These are phyloP conservation scores for Pyrrhia umbra DNA, from an alignment of 2,888 invertebrate species.

Conservation along the genomic window DNA sequence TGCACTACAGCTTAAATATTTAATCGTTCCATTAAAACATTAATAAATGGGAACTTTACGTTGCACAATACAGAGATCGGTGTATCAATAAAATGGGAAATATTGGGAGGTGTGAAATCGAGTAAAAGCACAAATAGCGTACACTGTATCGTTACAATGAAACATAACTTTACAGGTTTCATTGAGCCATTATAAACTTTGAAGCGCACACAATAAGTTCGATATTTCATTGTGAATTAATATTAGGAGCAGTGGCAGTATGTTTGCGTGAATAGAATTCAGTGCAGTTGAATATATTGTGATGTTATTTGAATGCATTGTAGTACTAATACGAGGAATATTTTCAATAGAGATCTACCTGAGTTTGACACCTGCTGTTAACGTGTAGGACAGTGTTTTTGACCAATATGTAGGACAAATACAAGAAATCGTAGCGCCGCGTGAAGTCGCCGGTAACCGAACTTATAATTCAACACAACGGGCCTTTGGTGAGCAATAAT, in stretches of 20 bases:
- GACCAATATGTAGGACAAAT: slow-evolving; percentile 66
- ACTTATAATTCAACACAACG: slow-evolving; percentile 49
- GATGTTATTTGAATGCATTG: slow-evolving; percentile 73
- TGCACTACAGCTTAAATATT: slow-evolving; percentile 49
- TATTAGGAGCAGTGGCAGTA: slow-evolving; percentile 27
- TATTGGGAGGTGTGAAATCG: slow-evolving; percentile 75
- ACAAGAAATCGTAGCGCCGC: slow-evolving; percentile 83
- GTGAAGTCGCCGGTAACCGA: slow-evolving; percentile 73
- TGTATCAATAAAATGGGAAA: slow-evolving; percentile 53
- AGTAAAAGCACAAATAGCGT: slow-evolving; percentile 69
- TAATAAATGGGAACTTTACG: slow-evolving; percentile 52
- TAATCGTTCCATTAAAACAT: slow-evolving; percentile 57
- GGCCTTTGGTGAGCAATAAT: slow-evolving; percentile 28
- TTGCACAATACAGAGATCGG: slow-evolving; percentile 47
- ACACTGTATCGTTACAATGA: slow-evolving; percentile 55
- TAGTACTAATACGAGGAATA: slow-evolving; percentile 78
- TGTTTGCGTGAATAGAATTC: slow-evolving; percentile 66
- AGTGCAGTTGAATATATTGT: slow-evolving; percentile 69
- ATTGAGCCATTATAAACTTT: slow-evolving; percentile 60
- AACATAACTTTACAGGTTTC: slow-evolving; percentile 60
- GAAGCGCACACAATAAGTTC: slow-evolving; percentile 45
- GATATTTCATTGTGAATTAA: slow-evolving; percentile 46
- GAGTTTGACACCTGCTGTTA: slow-evolving; percentile 82
- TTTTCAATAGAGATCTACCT: slow-evolving; percentile 83
- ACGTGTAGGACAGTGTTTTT: slow-evolving; percentile 41